phyloP scores from a whole-genome alignment of 2,113 vertebrate genomes.

The Nipponia nippon region DNA sequence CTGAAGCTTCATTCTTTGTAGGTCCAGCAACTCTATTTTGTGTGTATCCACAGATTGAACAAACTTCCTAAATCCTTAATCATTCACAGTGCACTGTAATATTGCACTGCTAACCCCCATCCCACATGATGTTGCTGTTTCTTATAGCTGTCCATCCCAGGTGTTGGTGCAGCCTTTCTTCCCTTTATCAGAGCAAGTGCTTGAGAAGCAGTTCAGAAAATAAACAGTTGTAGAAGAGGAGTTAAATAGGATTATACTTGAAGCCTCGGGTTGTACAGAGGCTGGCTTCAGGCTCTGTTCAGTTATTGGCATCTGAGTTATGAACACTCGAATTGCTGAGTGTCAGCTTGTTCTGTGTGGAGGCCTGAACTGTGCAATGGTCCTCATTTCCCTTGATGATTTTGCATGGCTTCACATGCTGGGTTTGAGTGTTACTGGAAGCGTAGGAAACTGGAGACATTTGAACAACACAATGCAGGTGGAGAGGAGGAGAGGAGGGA shows the following conservation, averaged over 20 bases:
- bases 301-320: not conserved
- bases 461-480: fast-evolving
- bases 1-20: not conserved
- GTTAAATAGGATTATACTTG: conserved; percentile 49
- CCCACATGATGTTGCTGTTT: not conserved
- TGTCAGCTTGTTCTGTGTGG: not conserved
- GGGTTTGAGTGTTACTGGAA: not conserved
- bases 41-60: not conserved
- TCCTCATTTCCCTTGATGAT: not conserved
- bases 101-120: not conserved
- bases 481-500: fast-evolving
- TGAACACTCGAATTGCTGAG: not conserved
- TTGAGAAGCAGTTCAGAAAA: conserved; percentile 45
- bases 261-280: not conserved
- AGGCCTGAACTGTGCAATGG: not conserved
- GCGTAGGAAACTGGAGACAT: not conserved
- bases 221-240: conserved; percentile 25
- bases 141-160: not conserved
- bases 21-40: not conserved
- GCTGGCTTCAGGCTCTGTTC: not conserved
- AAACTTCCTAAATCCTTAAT: not conserved
- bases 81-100: not conserved
- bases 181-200: not conserved
- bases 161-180: not conserved
- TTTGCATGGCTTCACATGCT: not conserved